Conservation (phyloP, 2,888 invertebrate genomes). For the Amaurobius ferox region DNA sequence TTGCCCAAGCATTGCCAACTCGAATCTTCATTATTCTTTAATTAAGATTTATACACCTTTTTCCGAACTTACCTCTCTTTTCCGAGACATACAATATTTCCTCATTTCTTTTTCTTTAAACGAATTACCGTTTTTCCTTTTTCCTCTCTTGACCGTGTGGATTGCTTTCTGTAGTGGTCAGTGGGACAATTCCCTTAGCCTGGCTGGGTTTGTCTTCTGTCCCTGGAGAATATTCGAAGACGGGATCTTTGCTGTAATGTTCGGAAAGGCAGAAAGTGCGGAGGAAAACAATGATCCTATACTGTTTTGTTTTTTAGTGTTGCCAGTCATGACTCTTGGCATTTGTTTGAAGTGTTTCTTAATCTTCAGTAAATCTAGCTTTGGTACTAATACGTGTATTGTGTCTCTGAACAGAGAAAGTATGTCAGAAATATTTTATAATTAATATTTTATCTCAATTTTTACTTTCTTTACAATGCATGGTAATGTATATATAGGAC, state of each 20-base stretch:
- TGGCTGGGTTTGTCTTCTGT: neutral
- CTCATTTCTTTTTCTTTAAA: neutral
- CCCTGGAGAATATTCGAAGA: neutral
- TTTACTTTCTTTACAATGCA: too few species aligned
- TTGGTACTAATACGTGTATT: too few species aligned
- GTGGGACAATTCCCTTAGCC: neutral
- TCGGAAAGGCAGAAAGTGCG: neutral
- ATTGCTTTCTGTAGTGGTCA: slow-evolving; percentile 13
- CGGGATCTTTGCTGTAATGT: neutral
- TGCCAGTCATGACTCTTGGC: too few species aligned
- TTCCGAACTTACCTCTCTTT: slow-evolving; percentile 13
- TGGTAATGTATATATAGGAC: too few species aligned
- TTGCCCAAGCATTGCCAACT: neutral
- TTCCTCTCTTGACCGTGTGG: neutral
- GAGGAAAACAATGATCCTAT: neutral
- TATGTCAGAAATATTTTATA: too few species aligned
- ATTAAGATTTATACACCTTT: slow-evolving; percentile 60
- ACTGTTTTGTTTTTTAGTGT: neutral
- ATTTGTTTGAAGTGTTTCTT: too few species aligned
- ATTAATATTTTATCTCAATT: too few species aligned
- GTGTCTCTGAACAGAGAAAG: too few species aligned
- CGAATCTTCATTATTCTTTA: slow-evolving; percentile 60
- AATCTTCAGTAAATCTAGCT: too few species aligned
- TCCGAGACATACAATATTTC: neutral
- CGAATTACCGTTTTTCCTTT: neutral